Evolutionary conservation across 2,797 vertebrate species (phyloP).

Genomic region (Holocentrus rufus): DNA sequence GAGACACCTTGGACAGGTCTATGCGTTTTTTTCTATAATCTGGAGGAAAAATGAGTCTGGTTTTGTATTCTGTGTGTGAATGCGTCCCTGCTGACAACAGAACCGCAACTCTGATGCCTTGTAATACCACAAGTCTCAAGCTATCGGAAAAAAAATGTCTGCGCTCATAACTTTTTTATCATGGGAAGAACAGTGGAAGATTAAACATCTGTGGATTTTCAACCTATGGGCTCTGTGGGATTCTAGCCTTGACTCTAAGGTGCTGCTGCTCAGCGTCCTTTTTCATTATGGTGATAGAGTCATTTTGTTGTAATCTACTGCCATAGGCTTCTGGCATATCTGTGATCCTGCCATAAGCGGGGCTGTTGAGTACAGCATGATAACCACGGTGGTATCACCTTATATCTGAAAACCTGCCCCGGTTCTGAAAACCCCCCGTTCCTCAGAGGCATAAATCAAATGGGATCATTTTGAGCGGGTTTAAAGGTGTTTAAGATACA

Average conservation of each 20-base stretch:
- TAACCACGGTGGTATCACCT: neutral
- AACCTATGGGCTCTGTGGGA: neutral
- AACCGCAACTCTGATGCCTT: conserved; percentile 20
- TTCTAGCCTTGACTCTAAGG: too few relatives aligned
- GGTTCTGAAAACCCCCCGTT: neutral
- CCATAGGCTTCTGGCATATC: too few relatives aligned
- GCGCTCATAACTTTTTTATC: conserved; percentile 11
- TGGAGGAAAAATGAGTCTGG: neutral
- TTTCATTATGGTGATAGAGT: neutral
- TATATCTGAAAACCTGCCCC: neutral
- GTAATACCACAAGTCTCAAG: neutral
- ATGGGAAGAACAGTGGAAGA: too few relatives aligned
- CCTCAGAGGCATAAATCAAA: neutral
- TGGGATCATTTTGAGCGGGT: too few relatives aligned
- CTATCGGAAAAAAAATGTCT: conserved; percentile 8
- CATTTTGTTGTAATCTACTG: too few relatives aligned
- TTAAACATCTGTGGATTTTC: neutral
- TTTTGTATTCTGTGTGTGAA: conserved; percentile 8
- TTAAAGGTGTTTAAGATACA: neutral
- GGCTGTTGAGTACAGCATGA: too few relatives aligned
- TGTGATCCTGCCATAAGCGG: too few relatives aligned
- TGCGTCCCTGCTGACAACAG: conserved; percentile 12
- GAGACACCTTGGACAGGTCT: conserved; percentile 2
- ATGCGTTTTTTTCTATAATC: neutral
- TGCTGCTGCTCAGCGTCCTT: too few relatives aligned